Evolutionary conservation across 2,888 invertebrate genomes (phyloP).

Genomic region (Oasisia sp.): DNA sequence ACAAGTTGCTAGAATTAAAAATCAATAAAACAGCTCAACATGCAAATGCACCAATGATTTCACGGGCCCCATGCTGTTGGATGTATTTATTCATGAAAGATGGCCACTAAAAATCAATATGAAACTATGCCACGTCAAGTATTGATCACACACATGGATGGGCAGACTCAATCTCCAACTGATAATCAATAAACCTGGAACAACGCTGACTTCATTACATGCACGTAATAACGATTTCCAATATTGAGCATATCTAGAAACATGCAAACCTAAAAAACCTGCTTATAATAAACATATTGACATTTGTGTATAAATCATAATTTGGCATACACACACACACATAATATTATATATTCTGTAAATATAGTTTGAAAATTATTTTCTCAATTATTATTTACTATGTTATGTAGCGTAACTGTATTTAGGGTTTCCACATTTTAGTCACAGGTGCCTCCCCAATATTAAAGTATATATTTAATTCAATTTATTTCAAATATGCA

Average conservation of each 20-base stretch:
- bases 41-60: slow-evolving; percentile 1
- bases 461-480: too few relatives aligned
- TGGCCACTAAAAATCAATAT: slow-evolving; percentile 3
- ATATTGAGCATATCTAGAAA: neutral
- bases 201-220: neutral
- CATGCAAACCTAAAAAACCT: neutral
- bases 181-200: neutral
- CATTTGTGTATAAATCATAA: neutral
- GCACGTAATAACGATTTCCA: neutral
- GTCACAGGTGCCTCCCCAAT: neutral
- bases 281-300: neutral
- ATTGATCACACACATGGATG: neutral
- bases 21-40: slow-evolving; percentile 17
- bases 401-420: neutral
- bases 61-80: neutral
- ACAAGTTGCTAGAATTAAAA: slow-evolving; percentile 6
- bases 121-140: slow-evolving; percentile 2
- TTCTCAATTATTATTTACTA: neutral
- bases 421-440: neutral
- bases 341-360: neutral
- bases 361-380: neutral
- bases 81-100: slow-evolving; percentile 13
- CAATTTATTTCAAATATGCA: neutral
- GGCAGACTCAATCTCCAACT: slow-evolving; percentile 12
- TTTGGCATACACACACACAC: neutral